Conservation (phyloP, 2,888 invertebrate genomes). For the Vesta saturnalis region DNA sequence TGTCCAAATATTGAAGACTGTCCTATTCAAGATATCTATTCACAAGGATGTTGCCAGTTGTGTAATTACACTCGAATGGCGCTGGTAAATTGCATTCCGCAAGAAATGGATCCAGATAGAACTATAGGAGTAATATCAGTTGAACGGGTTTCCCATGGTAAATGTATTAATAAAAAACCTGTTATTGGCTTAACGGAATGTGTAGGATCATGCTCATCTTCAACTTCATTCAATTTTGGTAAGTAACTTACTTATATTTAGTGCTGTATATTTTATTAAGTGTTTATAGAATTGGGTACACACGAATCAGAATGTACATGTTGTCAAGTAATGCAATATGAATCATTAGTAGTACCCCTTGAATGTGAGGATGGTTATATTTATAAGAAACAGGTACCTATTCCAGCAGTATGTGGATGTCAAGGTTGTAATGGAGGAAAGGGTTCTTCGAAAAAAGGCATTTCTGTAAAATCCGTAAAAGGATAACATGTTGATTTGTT, state of each 20-base stretch:
- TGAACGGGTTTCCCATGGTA: slow-evolving; percentile 64
- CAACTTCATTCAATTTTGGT: slow-evolving; percentile 75
- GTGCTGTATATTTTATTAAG: not conserved
- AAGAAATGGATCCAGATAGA: slow-evolving; percentile 63
- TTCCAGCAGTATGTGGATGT: slow-evolving; percentile 59
- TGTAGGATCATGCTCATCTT: slow-evolving; percentile 75
- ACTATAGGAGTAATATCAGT: slow-evolving; percentile 70
- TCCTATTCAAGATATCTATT: slow-evolving; percentile 68
- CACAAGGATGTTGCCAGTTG: slow-evolving; percentile 74
- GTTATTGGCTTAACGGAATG: slow-evolving; percentile 75
- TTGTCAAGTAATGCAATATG: slow-evolving; percentile 59
- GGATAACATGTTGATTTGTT: slow-evolving; percentile 1
- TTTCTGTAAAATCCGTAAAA: slow-evolving; percentile 1
- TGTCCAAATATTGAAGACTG: slow-evolving; percentile 72
- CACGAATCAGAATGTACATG: slow-evolving; percentile 70
- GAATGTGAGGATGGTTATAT: slow-evolving; percentile 57
- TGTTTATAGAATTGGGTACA: slow-evolving; percentile 63
- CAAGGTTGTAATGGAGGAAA: slow-evolving; percentile 11
- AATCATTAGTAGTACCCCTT: slow-evolving; percentile 53
- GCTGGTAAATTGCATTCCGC: slow-evolving; percentile 69
- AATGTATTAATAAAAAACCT: slow-evolving; percentile 71
- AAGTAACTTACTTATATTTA: slow-evolving; percentile 52
- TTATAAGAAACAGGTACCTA: slow-evolving; percentile 54
- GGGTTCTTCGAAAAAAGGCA: not conserved
- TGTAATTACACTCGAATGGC: slow-evolving; percentile 68